These are phyloP conservation scores for Didymodactylos carnosus DNA, from an alignment of 2,888 invertebrate species.

Conservation along the genomic window DNA sequence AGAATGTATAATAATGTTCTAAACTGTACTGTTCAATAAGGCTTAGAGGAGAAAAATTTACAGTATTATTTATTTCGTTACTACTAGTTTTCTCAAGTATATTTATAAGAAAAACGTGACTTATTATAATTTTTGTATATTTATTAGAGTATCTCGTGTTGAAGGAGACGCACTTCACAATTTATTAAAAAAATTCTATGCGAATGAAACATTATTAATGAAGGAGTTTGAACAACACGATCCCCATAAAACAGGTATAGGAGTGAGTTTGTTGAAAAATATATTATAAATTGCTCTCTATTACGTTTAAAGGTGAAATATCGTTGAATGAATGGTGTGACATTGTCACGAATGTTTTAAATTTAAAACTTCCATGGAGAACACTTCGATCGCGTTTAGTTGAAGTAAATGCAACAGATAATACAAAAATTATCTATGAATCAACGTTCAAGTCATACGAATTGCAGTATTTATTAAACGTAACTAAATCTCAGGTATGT, in stretches of 20 bases:
- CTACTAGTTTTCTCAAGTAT: not conserved
- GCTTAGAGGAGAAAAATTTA: too few relatives aligned
- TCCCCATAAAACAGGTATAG: slow-evolving; percentile 47
- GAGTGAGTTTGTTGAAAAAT: too few relatives aligned
- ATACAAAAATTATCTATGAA: slow-evolving; percentile 49
- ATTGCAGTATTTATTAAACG: not conserved
- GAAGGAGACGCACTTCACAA: slow-evolving; percentile 69
- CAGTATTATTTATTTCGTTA: not conserved
- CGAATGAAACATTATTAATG: slow-evolving; percentile 49
- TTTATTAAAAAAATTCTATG: slow-evolving; percentile 53
- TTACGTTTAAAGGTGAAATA: slow-evolving; percentile 53
- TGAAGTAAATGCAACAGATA: slow-evolving; percentile 43
- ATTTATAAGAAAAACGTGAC: too few relatives aligned
- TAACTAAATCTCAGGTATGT: not conserved
- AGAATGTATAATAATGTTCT: too few relatives aligned
- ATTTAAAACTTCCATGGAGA: slow-evolving; percentile 66
- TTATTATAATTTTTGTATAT: not conserved
- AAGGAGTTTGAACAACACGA: slow-evolving; percentile 54
- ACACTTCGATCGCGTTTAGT: slow-evolving; percentile 59
- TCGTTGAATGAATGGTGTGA: slow-evolving; percentile 62
- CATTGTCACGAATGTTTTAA: slow-evolving; percentile 56
- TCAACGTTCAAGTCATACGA: slow-evolving; percentile 32
- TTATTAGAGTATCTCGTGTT: not conserved
- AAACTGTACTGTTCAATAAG: too few relatives aligned
- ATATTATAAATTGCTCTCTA: slow-evolving; percentile 9